Percentiles rank a stretch among this genome's conserved stretches.
Conservation (phyloP, 2,888 invertebrate genomes). For the Limnephilus rhombicus region DNA sequence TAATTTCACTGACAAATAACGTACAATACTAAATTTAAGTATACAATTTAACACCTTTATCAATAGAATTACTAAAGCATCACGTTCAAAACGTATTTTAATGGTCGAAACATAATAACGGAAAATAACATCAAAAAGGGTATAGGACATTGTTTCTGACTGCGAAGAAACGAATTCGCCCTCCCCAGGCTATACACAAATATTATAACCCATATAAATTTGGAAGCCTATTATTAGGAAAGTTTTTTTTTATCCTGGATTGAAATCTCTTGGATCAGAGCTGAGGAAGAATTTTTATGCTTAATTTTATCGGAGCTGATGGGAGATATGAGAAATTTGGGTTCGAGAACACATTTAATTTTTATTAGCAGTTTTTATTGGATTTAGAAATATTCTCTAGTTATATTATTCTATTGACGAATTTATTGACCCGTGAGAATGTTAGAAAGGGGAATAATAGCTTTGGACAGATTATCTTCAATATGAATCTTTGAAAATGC, state of each 20-base stretch:
- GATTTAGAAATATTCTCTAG: constrained; percentile 20
- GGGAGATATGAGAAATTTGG: constrained; percentile 51
- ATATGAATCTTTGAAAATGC: too few relatives aligned
- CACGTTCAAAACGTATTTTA: background rate
- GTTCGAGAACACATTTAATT: constrained; percentile 39
- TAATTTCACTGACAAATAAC: too few relatives aligned
- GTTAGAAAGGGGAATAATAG: background rate
- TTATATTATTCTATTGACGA: background rate
- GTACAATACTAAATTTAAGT: background rate
- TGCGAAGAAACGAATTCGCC: constrained; percentile 30
- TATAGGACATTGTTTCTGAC: background rate
- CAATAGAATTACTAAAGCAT: background rate
- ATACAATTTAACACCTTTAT: background rate
- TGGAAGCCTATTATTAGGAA: constrained; percentile 58
- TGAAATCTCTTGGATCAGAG: constrained; percentile 44
- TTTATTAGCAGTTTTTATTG: constrained; percentile 47
- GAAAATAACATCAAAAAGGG: constrained; percentile 20
- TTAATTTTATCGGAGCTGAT: constrained; percentile 47
- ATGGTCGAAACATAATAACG: constrained; percentile 2
- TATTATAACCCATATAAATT: constrained; percentile 56
- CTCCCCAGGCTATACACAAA: constrained; percentile 56
- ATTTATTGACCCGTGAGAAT: constrained; percentile 2
- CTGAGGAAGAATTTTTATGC: constrained; percentile 46
- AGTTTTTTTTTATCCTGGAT: constrained; percentile 45
- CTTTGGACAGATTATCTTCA: background rate